Evolutionary conservation across 2,113 vertebrate species (phyloP), one percentile per base, ranked within the genome.

Genomic region (Limanda limanda): DNA sequence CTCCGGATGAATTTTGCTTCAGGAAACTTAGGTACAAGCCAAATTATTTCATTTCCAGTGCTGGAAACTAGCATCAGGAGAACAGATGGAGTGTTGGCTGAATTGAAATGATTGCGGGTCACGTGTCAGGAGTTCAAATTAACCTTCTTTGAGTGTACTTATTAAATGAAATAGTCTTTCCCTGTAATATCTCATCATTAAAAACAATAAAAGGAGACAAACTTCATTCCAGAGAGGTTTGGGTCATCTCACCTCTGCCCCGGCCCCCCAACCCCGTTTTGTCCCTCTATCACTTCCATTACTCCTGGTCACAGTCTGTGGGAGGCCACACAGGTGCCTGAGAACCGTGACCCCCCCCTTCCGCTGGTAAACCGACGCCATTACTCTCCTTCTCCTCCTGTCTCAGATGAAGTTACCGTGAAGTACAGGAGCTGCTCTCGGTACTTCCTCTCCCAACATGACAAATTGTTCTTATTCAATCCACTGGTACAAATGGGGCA

Each of bases 391-490:
- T 52, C 60, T 67, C 74, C 35, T 76, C 67, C 3, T 73, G 10
- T 74, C 77, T 81, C 85, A 83, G 71, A 59, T 79, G 37, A 78
- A 86, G 5, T 83, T 81, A 68, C 68, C 60, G 75, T 77, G 67
- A 85, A 84, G 51, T 70, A 76, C 60, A 61, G 10, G 31, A 65
- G 67, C 17, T 9, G 47, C 68, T 84, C 83, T 73, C 66, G 40
- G 48, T 25, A 15, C 58, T 80, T 78, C 54, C 20, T 81, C 40
- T 74, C 72, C 52, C 66, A 55, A 75, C 60, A 79, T 78, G 79
- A 74, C 82, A 92, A 87, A 90, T 76, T 72, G 64, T 51, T 74
- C 21, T 74, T 68, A 23, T 73, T 86, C 47, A 75, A 78, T 79
- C 31, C 57, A 42, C 65, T 54, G 71, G 42, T 64, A 79, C 15